These are phyloP conservation scores for Thryonomys swinderianus DNA, from an alignment of 2,113 vertebrate genomes.

Conservation along the genomic window DNA sequence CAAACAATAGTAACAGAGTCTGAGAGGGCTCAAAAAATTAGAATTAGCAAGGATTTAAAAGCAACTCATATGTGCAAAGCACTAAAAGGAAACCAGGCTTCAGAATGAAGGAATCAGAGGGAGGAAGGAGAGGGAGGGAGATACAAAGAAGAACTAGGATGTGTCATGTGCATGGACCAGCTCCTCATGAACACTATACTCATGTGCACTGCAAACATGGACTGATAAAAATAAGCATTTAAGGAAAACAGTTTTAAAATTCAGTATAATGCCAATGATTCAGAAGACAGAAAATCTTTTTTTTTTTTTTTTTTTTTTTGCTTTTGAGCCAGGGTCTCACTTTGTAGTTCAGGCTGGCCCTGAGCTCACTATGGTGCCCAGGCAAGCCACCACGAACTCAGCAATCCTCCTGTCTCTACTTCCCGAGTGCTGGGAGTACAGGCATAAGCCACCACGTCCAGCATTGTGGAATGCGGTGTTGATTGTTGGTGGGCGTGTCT, in stretches of 20 bases:
- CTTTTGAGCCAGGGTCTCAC: too few species aligned
- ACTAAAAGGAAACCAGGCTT: constrained; percentile 7
- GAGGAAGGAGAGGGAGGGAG: not conserved
- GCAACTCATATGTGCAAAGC: not conserved
- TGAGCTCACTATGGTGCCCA: too few species aligned
- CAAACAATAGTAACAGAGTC: not conserved
- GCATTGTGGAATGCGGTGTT: too few species aligned
- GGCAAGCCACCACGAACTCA: too few species aligned
- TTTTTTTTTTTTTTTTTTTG: too few species aligned
- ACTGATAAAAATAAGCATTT: not conserved
- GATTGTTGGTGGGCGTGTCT: too few species aligned
- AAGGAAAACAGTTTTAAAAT: not conserved
- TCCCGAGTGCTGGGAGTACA: too few species aligned
- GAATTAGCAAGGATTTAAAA: not conserved
- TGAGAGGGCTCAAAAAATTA: not conserved
- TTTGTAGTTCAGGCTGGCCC: too few species aligned
- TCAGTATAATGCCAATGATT: not conserved
- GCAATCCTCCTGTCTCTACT: too few species aligned
- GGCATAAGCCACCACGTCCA: too few species aligned
- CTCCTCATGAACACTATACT: not conserved
- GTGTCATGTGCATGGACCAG: not conserved
- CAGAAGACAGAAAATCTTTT: not conserved
- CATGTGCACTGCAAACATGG: not conserved
- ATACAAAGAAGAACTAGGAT: not conserved
- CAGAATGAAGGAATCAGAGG: constrained; percentile 3